Conservation (phyloP, 2,113 vertebrate genomes). For the Acrocephalus kingi region DNA sequence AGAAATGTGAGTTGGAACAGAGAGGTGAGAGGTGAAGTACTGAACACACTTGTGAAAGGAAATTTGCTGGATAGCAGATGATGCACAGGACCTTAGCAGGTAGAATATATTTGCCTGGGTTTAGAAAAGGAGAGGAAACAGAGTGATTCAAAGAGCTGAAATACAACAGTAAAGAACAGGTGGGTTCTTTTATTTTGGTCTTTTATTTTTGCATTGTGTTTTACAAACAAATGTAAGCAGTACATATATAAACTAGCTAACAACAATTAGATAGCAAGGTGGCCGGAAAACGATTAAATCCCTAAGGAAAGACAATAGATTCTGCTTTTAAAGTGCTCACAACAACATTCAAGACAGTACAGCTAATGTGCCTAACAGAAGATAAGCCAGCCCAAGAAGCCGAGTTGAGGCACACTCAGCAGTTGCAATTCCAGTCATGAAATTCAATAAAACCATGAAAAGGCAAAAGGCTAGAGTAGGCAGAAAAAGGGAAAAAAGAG, state of each 20-base stretch:
- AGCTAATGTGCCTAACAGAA: not conserved
- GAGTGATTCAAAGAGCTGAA: not conserved
- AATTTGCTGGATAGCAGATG: not conserved
- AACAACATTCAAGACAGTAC: not conserved
- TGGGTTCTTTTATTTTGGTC: not conserved
- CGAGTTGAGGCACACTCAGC: not conserved
- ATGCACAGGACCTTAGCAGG: not conserved
- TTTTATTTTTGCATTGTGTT: not conserved
- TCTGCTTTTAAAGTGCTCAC: not conserved
- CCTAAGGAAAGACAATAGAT: not conserved
- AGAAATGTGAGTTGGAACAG: not conserved
- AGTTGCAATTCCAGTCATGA: not conserved
- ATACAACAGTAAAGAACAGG: not conserved
- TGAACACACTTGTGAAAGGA: not conserved
- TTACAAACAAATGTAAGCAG: not conserved
- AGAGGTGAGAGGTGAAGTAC: not conserved
- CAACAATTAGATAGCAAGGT: not conserved
- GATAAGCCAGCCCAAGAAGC: not conserved
- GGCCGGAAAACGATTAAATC: not conserved
- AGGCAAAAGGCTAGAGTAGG: not conserved
- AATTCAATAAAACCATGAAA: not conserved
- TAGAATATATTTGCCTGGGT: not conserved
- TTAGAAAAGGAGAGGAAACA: not conserved
- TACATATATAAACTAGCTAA: not conserved
- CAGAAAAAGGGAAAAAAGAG: not conserved